Evolutionary conservation across 2,113 vertebrate species (phyloP).

Genomic region (Glareola pratincola): DNA sequence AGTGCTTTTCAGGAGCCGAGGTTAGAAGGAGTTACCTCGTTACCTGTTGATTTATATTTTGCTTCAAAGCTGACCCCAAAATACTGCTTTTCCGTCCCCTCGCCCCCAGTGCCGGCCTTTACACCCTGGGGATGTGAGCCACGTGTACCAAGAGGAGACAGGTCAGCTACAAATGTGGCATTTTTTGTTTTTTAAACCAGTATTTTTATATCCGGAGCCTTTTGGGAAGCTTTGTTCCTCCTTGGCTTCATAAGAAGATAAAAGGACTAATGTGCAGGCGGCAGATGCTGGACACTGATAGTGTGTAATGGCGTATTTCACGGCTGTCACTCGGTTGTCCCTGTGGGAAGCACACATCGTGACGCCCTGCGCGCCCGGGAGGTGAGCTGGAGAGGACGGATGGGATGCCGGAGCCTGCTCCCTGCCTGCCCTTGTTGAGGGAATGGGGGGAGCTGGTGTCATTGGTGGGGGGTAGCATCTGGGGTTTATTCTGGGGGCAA

Average conservation of each 20-base stretch:
- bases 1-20: too few relatives aligned
- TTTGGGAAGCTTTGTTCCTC: neutral
- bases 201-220: neutral
- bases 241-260: neutral
- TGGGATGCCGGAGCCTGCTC: neutral
- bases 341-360: accelerated
- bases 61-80: neutral
- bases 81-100: neutral
- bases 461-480: too few relatives aligned
- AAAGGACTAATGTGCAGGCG: neutral
- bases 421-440: neutral
- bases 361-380: accelerated
- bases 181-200: neutral
- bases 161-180: too few relatives aligned
- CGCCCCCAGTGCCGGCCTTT: neutral
- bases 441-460: neutral
- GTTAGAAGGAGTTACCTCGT: neutral
- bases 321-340: neutral
- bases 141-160: neutral
- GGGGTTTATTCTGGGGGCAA: too few relatives aligned
- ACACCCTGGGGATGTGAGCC: too few relatives aligned
- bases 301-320: neutral
- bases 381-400: neutral
- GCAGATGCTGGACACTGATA: neutral
- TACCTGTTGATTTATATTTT: neutral